Conservation (phyloP, 2,888 invertebrate genomes). For the Erannis defoliaria region DNA sequence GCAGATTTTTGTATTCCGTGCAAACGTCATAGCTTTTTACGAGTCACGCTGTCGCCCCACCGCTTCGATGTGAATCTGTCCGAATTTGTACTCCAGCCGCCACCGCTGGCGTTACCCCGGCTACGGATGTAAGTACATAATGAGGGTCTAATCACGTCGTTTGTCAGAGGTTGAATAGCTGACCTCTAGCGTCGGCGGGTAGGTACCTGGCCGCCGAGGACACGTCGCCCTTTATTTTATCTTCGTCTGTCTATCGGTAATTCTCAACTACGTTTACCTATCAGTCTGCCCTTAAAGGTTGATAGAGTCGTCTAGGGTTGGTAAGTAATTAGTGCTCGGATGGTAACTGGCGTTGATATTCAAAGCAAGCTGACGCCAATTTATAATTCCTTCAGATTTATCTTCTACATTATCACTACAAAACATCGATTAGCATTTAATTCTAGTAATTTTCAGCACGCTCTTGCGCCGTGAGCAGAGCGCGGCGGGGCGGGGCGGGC, state of each 20-base stretch:
- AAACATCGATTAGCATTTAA: background rate
- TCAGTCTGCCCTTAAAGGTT: background rate
- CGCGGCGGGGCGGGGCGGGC: slow-evolving; percentile 5
- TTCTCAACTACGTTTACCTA: no score
- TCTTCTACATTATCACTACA: background rate
- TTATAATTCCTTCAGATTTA: background rate
- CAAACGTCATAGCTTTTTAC: background rate
- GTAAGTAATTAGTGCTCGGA: background rate
- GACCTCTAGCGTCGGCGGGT: slow-evolving; percentile 7
- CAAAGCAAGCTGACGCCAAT: background rate
- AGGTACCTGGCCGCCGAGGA: background rate
- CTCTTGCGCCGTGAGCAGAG: background rate
- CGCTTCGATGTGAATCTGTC: background rate
- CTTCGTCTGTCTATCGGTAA: background rate
- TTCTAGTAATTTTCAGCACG: slow-evolving; percentile 6
- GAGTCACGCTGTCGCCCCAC: background rate
- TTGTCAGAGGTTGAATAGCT: slow-evolving; percentile 4
- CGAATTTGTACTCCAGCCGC: background rate
- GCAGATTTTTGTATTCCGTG: background rate
- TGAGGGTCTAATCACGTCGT: background rate
- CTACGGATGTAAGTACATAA: slow-evolving; percentile 7
- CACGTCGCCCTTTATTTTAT: background rate
- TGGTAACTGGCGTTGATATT: background rate
- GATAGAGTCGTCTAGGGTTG: background rate
- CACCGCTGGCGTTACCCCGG: slow-evolving; percentile 3